Evolutionary conservation across 2,113 vertebrate genomes (phyloP), one percentile per base, ranked within the genome.

Genomic region (Eublepharis macularius): DNA sequence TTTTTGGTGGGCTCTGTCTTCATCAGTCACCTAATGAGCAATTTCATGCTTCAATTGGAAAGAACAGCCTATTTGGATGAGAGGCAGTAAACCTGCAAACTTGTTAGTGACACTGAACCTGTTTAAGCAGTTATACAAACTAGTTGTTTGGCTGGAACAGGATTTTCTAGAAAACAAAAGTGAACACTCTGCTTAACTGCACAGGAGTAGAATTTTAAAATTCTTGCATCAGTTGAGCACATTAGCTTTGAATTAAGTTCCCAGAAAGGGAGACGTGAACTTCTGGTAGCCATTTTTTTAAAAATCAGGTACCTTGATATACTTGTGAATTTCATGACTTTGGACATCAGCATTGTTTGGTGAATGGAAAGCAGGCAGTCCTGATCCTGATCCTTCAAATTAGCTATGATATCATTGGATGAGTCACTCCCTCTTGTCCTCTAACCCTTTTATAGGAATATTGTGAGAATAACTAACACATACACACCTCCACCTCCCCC

Each of bases 11-110:
- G 29, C 70, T 74, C 54, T 41, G 63, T 83, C 51, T 83, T 83
- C 70, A 75, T 83, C 54, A 63, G 26, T n/a, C 10, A 19, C 70
- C 68, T 83, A 83, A 83, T 75, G 81, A 75, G 51, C 39, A 63
- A 83, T 83, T 83, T 74, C 81, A 63, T 83, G 81, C 70, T 75
- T 83, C 72, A 47, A 26, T 65, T 76, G 32, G 41, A 75, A 76
- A 65, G 54, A 19, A 76, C 47, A 83, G 82, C 54, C 39, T 65
- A 47, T 76, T 82, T 73, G 81, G 81, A 32, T 74, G 47, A 57
- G 51, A 41, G 49, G 69, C 51, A 73, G 36, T 60, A 82, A 82
- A 82, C 49, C 26, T 73, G 49, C 36, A 82, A 60, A 29, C 36
- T n/a, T 11, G 36, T 32, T 51, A 70, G 7, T 51, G 12, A 12